Percentiles rank a stretch among this genome's conserved stretches.
Evolutionary conservation across 2,797 vertebrate genomes (phyloP).

Genomic region (Discoglossus pictus): DNA sequence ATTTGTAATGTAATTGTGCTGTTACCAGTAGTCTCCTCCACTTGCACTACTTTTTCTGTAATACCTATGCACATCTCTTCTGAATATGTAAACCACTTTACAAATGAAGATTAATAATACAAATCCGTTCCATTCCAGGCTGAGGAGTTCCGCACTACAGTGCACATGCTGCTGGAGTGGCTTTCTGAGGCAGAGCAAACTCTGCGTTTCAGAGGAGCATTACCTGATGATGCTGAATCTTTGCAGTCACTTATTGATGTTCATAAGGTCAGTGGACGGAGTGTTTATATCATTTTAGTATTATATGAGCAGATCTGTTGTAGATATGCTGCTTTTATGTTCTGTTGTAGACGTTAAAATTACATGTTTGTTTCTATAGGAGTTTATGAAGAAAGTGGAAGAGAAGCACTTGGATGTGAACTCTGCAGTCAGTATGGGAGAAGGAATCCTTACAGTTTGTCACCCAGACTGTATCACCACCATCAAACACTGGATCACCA

Average conservation of each 20-base stretch:
- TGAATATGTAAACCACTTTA: too few relatives aligned
- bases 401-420: slow-evolving; percentile 89
- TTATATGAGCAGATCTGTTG: too few relatives aligned
- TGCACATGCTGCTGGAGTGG: slow-evolving; percentile 94
- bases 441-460: slow-evolving; percentile 86
- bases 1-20: too few relatives aligned
- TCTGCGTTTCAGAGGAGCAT: slow-evolving; percentile 92
- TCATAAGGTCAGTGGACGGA: slow-evolving; percentile 75
- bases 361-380: slow-evolving; percentile 59
- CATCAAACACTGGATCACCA: slow-evolving; percentile 99
- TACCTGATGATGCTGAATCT: slow-evolving; percentile 91
- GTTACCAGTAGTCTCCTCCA: too few relatives aligned
- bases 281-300: too few relatives aligned
- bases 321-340: neutral
- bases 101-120: neutral
- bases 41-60: too few relatives aligned
- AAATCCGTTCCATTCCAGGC: slow-evolving; percentile 70
- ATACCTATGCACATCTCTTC: too few relatives aligned
- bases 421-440: slow-evolving; percentile 87
- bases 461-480: slow-evolving; percentile 96
- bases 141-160: slow-evolving; percentile 89
- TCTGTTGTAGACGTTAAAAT: neutral
- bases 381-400: slow-evolving; percentile 97
- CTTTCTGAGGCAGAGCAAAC: slow-evolving; percentile 96
- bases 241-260: slow-evolving; percentile 86